Conservation (phyloP, 2,797 vertebrate genomes). For the Parotocinclus haroldoi region DNA sequence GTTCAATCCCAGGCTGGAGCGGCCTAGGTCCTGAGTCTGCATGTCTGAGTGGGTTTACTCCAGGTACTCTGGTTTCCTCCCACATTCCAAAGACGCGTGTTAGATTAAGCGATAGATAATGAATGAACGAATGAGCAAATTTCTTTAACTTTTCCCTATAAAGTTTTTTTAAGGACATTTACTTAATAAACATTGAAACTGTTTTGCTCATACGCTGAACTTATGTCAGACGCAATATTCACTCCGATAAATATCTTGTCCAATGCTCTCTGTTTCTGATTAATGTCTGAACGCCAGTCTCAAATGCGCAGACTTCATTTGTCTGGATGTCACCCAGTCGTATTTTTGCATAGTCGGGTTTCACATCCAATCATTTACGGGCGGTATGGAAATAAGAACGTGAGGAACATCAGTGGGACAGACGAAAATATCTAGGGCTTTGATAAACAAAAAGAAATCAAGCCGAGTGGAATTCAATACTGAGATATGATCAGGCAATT, state of each 20-base stretch:
- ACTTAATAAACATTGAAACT: no score
- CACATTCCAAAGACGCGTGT: no score
- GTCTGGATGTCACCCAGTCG: slow-evolving; percentile 3
- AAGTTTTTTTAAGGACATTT: no score
- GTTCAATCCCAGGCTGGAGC: no score
- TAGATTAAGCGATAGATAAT: no score
- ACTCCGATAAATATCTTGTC: slow-evolving; percentile 15
- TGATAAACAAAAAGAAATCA: no score
- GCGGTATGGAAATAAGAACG: slow-evolving; percentile 10
- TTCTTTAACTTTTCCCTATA: no score
- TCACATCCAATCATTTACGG: slow-evolving; percentile 2
- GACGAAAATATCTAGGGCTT: neutral
- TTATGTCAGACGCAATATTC: slow-evolving; percentile 4
- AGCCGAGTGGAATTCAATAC: neutral
- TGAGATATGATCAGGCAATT: neutral
- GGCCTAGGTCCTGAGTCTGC: no score
- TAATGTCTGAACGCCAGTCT: slow-evolving; percentile 19
- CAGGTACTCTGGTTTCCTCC: no score
- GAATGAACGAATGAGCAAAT: no score
- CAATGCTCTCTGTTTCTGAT: slow-evolving; percentile 11
- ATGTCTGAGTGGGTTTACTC: no score
- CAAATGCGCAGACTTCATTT: slow-evolving; percentile 7
- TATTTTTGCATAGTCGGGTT: slow-evolving; percentile 6
- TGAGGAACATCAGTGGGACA: slow-evolving; percentile 11
- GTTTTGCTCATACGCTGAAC: no score